Conservation (phyloP, 2,113 vertebrate species). For the Eurypyga helias region DNA sequence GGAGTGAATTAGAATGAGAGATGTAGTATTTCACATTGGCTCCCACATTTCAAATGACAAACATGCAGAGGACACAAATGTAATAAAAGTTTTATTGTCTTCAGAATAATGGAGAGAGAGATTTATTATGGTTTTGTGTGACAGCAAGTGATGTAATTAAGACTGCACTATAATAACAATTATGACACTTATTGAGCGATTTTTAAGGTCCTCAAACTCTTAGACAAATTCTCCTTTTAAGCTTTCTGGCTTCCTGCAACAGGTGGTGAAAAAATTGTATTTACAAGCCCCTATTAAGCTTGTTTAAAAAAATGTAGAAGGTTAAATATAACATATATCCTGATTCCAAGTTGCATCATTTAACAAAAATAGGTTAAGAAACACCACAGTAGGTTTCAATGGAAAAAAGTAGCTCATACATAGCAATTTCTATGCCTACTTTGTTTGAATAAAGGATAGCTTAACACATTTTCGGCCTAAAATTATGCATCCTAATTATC, state of each 20-base stretch:
- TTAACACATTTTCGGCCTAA: background rate
- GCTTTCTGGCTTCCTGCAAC: background rate
- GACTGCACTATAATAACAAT: background rate
- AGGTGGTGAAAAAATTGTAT: background rate
- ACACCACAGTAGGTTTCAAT: background rate
- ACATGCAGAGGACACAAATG: background rate
- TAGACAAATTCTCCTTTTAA: background rate
- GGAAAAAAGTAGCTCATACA: background rate
- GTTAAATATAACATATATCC: background rate
- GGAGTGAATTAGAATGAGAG: background rate
- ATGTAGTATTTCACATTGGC: background rate
- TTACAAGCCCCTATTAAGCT: background rate
- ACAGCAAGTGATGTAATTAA: conserved; percentile 3
- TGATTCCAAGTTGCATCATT: background rate
- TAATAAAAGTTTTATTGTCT: background rate
- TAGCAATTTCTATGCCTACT: background rate
- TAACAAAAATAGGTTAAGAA: background rate
- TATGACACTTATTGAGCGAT: background rate
- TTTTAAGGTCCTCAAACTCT: background rate
- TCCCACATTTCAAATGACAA: background rate
- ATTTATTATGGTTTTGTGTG: background rate
- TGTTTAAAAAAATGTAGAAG: background rate
- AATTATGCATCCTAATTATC: background rate
- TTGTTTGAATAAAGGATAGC: background rate
- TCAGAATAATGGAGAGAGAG: background rate